Base-by-base conservation (phyloP, 2,113 vertebrate species). In the Myotis davidii region DNA sequence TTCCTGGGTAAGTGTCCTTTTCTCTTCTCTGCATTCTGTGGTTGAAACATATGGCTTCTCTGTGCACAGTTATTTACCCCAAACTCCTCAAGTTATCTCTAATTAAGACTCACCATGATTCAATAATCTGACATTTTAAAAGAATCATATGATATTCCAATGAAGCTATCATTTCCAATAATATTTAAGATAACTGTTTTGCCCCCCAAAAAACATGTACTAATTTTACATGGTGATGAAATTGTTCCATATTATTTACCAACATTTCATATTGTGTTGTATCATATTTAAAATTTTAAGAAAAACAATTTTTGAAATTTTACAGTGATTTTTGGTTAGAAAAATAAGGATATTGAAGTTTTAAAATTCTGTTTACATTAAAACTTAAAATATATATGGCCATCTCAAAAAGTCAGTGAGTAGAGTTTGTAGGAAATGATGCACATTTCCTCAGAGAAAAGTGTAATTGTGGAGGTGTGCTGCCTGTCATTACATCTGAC, bases 71-170 rank as follows among this genome's bases (percentile, higher is more conserved):
- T 87, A n/a, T 72, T 48, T 54, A 32, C 74, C 52, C 67, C 54
- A 77, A 90, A 90, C 37, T 59, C 79, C 42, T 96, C 94, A 77
- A 17, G 37, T 27, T 81, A 70, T 92, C 77, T 72, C 27, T 74
- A 27, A n/a, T 91, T 89, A 94, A n/a, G 27, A 37, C 74, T 79
- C 45, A 34, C 29, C 29, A 13, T 48, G 52, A 85, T 14, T 77
- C 76, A 67, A 39, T 21, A 76, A n/a, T 37, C 65, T 69, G 42
- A 77, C 32, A 34, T 85, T 86, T 93, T 54, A 52, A 95, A 39
- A n/a, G 45, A 74, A 12, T 65, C 76, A 16, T 14, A 14, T 27
- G 59, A 76, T 79, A 94, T 96, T 89, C 50, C 34, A 90, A 20
- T 4, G 21, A 89, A 73, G 23, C 20, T 84, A 50, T 52, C 14